Conservation (phyloP, 2,888 invertebrate species). For the Psococerastis gibbosa region DNA sequence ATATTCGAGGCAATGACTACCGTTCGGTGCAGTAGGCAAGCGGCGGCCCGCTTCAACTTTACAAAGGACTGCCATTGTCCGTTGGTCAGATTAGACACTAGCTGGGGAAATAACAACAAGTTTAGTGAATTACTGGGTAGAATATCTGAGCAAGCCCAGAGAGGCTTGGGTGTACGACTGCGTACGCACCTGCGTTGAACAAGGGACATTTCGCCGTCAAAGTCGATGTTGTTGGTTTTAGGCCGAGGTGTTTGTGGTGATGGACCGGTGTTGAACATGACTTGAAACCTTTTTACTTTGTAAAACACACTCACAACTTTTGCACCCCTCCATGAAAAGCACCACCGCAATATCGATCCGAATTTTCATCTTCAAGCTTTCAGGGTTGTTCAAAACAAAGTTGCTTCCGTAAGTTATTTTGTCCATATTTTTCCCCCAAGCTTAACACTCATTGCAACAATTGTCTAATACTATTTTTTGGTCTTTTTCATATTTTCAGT, state of each 20-base stretch:
- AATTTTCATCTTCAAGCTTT: not conserved
- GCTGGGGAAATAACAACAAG: not conserved
- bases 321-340: not conserved
- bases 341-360: not conserved
- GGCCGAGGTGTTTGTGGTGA: not conserved
- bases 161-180: conserved; percentile 61
- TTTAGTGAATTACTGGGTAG: not conserved
- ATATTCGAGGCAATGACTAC: too few relatives aligned
- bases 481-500: too few relatives aligned
- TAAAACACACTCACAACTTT: not conserved
- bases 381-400: too few relatives aligned
- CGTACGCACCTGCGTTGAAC: conserved; percentile 88
- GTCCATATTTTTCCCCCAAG: too few relatives aligned
- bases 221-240: conserved; percentile 13
- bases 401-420: too few relatives aligned
- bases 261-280: not conserved
- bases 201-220: conserved; percentile 22
- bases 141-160: conserved; percentile 69
- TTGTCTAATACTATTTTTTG: too few relatives aligned
- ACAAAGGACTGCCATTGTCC: too few relatives aligned
- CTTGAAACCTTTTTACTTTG: not conserved
- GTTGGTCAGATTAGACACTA: too few relatives aligned
- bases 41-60: too few relatives aligned
- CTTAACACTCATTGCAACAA: too few relatives aligned
- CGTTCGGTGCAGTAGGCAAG: too few relatives aligned